phyloP scores from a whole-genome alignment of 2,888 invertebrate genomes.

The Pterostichus madidus region DNA sequence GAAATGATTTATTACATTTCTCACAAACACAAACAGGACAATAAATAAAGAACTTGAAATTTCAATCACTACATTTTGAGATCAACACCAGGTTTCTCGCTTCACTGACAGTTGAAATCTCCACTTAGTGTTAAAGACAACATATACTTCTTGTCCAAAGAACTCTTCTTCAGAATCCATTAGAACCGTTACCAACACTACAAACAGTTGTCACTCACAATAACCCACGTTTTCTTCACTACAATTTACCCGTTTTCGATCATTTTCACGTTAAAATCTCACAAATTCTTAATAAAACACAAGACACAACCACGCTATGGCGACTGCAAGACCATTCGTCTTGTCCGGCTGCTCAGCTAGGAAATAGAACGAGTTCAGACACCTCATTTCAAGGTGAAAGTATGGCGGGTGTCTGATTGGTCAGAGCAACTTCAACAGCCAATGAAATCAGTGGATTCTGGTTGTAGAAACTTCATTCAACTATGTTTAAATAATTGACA shows the following conservation, averaged over 20 bases:
- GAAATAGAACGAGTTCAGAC: conserved; percentile 66
- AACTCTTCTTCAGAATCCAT: conserved; percentile 11
- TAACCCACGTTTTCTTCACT: not conserved
- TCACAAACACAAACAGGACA: not conserved
- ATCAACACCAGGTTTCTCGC: conserved; percentile 52
- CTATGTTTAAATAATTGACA: conserved; percentile 33
- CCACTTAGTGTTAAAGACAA: conserved; percentile 7
- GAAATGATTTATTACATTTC: conserved; percentile 36
- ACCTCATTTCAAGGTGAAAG: conserved; percentile 67
- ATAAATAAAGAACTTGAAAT: not conserved
- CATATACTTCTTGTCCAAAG: conserved; percentile 14
- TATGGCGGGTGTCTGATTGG: conserved; percentile 57
- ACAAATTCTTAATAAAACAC: not conserved
- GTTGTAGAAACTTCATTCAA: conserved; percentile 62
- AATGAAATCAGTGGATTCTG: conserved; percentile 42
- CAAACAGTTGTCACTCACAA: not conserved
- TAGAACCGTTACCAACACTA: conserved; percentile 36
- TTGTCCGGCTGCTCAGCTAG: conserved; percentile 58
- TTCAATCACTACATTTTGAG: conserved; percentile 28
- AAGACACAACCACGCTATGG: conserved; percentile 70
- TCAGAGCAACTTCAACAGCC: not conserved
- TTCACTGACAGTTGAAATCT: conserved; percentile 56
- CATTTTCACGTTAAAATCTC: conserved; percentile 30
- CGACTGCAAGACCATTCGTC: conserved; percentile 66
- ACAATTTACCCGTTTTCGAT: conserved; percentile 57